Evolutionary conservation across 1,140 invertebrate genomes (phyloP), one percentile per base, ranked within the genome.

Genomic region (Drosophila triauraria): DNA sequence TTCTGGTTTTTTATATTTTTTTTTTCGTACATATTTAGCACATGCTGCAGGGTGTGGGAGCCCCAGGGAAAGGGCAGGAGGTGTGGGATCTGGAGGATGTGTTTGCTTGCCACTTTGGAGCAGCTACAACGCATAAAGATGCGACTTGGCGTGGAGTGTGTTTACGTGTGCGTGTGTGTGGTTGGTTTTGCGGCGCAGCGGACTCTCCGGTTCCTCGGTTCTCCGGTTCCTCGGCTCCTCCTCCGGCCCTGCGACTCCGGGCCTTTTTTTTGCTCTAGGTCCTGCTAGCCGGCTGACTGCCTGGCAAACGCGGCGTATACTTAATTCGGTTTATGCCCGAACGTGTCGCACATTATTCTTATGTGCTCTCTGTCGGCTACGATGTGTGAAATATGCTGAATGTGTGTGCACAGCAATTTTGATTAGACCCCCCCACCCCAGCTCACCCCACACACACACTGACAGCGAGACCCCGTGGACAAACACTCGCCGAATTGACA

Each of bases 341-440:
- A 88, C 84, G 84, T 88, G 84, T 88, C 80, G 78, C 84, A 90
- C 84, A 88, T 88, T 90, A 88, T 88, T 88, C 84, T 88, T 83
- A 78, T 88, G 80, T 46, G 46, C 77, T 62, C 51, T 54, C 61
- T 27, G 60, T 44, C 42, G 63, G 67, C 67, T 51, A 88, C 84
- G 84, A 88, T 88, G 84, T 88, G 85, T 87, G 80, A 87, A 87
- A 87, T 87, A 87, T 87, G 84, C 74, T 84, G 53, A 64, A 78
- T 80, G 80, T 87, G 85, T 87, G 84, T 84, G 80, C 74, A 74
- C 65, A 84, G 77, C 74, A 83, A 90, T 87, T 75, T 78, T 84
- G 80, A 87, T 87, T 84, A 90, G 80, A 78, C 46, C 13, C 47
- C 63, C n/a, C 38, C 30, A 38, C 40, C 38, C 32, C 12, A 44